Base-by-base conservation (phyloP, 2,888 invertebrate species). In the Tipula helvola region DNA sequence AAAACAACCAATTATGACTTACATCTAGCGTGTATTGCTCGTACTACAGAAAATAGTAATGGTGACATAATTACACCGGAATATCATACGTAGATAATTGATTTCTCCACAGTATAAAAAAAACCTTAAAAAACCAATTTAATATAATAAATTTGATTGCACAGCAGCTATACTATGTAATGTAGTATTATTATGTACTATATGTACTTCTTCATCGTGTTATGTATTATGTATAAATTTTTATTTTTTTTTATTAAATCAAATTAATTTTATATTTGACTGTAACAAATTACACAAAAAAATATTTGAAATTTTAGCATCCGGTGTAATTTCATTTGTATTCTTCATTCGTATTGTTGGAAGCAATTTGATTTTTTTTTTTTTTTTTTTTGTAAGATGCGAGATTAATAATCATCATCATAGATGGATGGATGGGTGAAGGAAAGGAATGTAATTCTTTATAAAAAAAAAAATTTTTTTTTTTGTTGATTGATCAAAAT, bases 201-300 rank as follows among this genome's bases (percentile, higher is more conserved):
- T 52, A 39, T 39, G 39, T 39, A 44, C 44, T 52, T 52, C 52
- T 52, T 52, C 52, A 16, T 52, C 52, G 4, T 71, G 12, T 71
- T 71, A 28, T 57, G 16, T 57, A 57, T 57, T 57, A 57, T 16
- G 52, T 57, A 57, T 8, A 16, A 4, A 16, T 16, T 10, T 28
- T 10, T 28, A n/a, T 71, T 71, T 71, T 71, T 71, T 28, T 71
- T 71, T 71, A 71, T 71, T 71, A 71, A 71, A 71, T 71, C 71
- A 71, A 71, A 71, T 71, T 71, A 71, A 71, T 71, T 71, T 71
- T 71, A 71, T 71, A 71, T 71, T 71, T 71, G 71, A 71, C 71
- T 71, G 71, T 71, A 71, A 71, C 71, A 71, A 71, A 71, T 71
- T 71, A 71, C 71, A 71, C 71, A 71, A 18, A 71, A 71, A 28